Base-by-base conservation (phyloP, 2,113 vertebrate genomes). In the Terrapene triunguis region DNA sequence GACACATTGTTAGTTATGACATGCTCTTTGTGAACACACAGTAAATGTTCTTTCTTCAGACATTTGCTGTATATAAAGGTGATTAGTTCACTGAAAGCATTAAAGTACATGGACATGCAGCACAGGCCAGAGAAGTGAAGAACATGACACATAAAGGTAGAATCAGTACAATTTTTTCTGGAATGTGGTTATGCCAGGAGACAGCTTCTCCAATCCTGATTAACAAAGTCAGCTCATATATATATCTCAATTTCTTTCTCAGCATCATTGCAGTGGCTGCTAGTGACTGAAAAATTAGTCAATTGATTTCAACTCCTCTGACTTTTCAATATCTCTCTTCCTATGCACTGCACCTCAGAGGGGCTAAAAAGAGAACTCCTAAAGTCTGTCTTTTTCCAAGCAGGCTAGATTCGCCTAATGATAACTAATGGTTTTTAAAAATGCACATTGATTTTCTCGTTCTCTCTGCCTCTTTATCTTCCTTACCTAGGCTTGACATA, bases 221-320 rank as follows among this genome's bases (percentile, higher is more conserved):
- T 62, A 38, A 85, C 44, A 38, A 29, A 89, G 24, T 51, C 10
- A 1, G 48, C 32, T 78, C 0, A 0, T 57, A 4, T 5, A 29
- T 74, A 78, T 47, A 78, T 8, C n/a, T 38, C 69, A 74, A 27
- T 11, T 90, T 10, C 53, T 42, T 72, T 50, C 62, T 12, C 48
- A 82, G 10, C 44, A 42, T 55, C 38, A 10, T 32, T 82, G 29
- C 7, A 65, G 13, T 59, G 13, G 7, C 5, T 90, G 32, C 14
- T 82, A 89, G 22, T 55, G 82, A 17, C 47, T 72, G 65, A 12
- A 21, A 89, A 94, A 59, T 74, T 59, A 69, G 48, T 48, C 25
- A 82, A 88, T 92, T 82, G 25, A 78, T 93, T 86, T 65, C 38
- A 80, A 8, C 17, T 94, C n/a, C 78, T 95, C 72, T 74, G n/a